Evolutionary conservation across 2,113 vertebrate genomes (phyloP).

Genomic region (Seriola rivoliana): DNA sequence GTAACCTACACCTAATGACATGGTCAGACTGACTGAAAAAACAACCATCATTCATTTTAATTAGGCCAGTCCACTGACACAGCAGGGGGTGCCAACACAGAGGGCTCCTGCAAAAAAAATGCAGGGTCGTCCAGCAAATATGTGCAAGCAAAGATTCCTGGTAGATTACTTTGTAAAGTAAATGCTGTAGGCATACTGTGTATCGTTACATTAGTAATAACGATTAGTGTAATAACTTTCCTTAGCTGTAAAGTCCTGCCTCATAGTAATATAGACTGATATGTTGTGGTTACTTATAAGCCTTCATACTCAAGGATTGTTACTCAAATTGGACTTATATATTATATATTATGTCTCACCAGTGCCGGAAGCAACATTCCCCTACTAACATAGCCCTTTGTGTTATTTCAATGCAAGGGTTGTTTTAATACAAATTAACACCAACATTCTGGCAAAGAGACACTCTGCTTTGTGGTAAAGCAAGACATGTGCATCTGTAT

Average conservation of each 20-base stretch:
- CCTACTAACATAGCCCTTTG: not conserved
- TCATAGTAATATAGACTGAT: not conserved
- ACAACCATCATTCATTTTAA: conserved; percentile 46
- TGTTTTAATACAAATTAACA: too few species aligned
- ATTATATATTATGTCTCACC: not conserved
- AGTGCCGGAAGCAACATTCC: not conserved
- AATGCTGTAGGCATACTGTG: not conserved
- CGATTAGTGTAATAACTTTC: not conserved
- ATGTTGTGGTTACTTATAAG: not conserved
- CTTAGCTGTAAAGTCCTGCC: not conserved
- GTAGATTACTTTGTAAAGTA: not conserved
- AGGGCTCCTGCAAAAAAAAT: not conserved
- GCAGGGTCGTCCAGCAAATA: not conserved
- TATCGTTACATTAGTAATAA: not conserved
- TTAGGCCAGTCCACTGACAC: conserved; percentile 5
- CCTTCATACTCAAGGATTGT: not conserved
- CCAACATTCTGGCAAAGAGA: not conserved
- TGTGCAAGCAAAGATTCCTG: not conserved
- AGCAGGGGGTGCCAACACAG: conserved; percentile 15
- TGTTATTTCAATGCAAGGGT: not conserved
- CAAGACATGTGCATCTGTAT: not conserved
- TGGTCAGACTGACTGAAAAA: not conserved
- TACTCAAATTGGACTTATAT: not conserved
- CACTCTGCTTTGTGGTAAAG: not conserved
- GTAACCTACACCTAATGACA: conserved; percentile 13